Evolutionary conservation across 2,797 vertebrate species (phyloP), one percentile per base, ranked within the genome.

Genomic region (Podarcis lilfordi): DNA sequence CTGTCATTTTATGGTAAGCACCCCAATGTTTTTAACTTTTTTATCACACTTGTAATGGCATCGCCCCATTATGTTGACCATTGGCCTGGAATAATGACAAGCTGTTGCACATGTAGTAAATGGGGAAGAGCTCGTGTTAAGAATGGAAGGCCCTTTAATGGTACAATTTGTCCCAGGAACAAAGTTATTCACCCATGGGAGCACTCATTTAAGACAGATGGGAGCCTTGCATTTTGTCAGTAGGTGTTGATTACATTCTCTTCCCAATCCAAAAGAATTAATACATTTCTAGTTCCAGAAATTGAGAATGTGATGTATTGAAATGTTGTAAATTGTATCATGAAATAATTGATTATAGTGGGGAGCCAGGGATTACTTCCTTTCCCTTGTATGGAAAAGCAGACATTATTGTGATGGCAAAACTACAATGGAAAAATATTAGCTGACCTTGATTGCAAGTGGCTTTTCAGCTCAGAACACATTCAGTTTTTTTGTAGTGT

Each of bases 371-470:
- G 50, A 74, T 9, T 32, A 0, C 17, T 50, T 43, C 25, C 40
- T 8, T 74, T 25, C 29, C 55, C 7, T 87, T 64, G 72, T 23
- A 21, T n/a, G 32, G 11, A 69, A 79, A 5, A 84, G 11, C 9
- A 40, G n/a, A 0, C 19, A 0, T 25, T 82, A 43, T 89, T 88
- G 40, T 80, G 88, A 79, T 40, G 74, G 90, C 69, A 79, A 61
- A 75, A n/a, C 75, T 89, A 86, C 88, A 89, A 90, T 2, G 55
- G 55, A 86, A 84, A 91, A 93, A 61, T 83, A 89, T 95, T 23
- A 45, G 40, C 96, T 96, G 96, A 96, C 96, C 96, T 96, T 97
- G 97, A 97, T 95, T 97, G 97, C 97, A 95, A 96, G 93, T 96
- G 96, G 96, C 97, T 96, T 95, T 96, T 96, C 90, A 93, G 95